These are phyloP conservation scores for Zaprionus lineosus DNA, from an alignment of 2,888 invertebrate genomes.

Conservation along the genomic window DNA sequence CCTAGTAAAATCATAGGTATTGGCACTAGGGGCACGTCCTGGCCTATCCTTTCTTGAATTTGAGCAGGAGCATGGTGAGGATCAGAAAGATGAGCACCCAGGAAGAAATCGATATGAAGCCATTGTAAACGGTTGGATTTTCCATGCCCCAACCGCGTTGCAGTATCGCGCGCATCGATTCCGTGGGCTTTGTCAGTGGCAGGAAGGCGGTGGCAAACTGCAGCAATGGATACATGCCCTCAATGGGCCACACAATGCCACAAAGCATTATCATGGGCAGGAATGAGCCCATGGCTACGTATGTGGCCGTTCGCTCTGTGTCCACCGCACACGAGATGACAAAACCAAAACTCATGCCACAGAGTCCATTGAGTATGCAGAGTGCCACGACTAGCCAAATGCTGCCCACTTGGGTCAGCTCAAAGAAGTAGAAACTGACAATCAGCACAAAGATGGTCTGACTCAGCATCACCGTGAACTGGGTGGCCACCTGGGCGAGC, in stretches of 20 bases:
- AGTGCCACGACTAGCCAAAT: constrained; percentile 89
- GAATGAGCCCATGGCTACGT: constrained; percentile 92
- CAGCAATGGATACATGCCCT: constrained; percentile 92
- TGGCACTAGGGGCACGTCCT: constrained; percentile 1
- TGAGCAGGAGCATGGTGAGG: constrained; percentile 89
- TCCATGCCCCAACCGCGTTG: constrained; percentile 91
- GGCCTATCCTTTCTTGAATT: constrained; percentile 91
- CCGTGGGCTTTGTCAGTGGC: constrained; percentile 94
- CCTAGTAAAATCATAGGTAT: constrained; percentile 69
- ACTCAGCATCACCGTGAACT: constrained; percentile 93
- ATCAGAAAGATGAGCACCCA: constrained; percentile 92
- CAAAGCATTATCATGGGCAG: constrained; percentile 93
- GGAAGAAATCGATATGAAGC: constrained; percentile 89
- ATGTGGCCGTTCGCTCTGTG: constrained; percentile 92
- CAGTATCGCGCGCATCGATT: constrained; percentile 92
- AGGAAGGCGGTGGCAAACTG: constrained; percentile 89
- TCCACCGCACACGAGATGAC: constrained; percentile 91
- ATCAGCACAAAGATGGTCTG: constrained; percentile 91
- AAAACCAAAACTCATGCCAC: constrained; percentile 96
- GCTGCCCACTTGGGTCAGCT: constrained; percentile 90
- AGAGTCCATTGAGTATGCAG: constrained; percentile 91
- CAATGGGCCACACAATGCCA: constrained; percentile 97
- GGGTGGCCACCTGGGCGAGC: constrained; percentile 93
- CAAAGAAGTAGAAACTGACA: constrained; percentile 90
- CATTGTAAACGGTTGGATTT: constrained; percentile 89